Conservation (phyloP, 1,140 invertebrate species). For the Caenorhabditis latens region DNA sequence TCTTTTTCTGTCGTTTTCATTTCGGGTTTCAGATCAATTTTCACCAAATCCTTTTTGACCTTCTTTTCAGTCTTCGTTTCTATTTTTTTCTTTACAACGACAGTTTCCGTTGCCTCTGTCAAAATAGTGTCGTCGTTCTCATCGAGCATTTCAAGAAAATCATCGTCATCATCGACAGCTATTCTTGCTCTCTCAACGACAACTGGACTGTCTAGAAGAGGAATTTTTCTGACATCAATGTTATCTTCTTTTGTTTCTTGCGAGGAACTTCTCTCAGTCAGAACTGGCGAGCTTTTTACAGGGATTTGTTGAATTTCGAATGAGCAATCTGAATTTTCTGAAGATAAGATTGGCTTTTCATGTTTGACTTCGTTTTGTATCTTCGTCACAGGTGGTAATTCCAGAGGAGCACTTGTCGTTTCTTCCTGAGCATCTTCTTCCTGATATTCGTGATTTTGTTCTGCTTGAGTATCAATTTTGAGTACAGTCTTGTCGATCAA, state of each 20-base stretch:
- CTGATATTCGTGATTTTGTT: no score
- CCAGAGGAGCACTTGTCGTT: no score
- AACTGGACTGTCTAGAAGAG: neutral
- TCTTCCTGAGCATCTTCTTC: no score
- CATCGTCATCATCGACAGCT: neutral
- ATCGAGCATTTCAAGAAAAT: constrained; percentile 6
- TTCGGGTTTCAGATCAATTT: neutral
- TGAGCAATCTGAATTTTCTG: no score
- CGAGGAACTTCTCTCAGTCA: no score
- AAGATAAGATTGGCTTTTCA: no score
- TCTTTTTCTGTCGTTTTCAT: neutral
- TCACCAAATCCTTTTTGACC: neutral
- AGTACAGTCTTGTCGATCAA: neutral
- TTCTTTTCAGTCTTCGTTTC: neutral
- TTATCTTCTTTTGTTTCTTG: neutral
- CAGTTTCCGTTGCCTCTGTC: neutral
- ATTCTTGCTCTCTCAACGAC: neutral
- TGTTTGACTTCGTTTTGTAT: no score
- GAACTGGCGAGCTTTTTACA: no score
- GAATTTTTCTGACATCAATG: neutral
- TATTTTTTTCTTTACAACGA: neutral
- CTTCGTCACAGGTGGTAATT: no score
- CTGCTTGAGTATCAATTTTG: neutral
- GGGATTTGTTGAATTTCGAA: no score
- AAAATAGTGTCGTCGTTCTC: neutral